phyloP scores from a whole-genome alignment of 2,113 vertebrate genomes.

The Anser brachyrhynchus region DNA sequence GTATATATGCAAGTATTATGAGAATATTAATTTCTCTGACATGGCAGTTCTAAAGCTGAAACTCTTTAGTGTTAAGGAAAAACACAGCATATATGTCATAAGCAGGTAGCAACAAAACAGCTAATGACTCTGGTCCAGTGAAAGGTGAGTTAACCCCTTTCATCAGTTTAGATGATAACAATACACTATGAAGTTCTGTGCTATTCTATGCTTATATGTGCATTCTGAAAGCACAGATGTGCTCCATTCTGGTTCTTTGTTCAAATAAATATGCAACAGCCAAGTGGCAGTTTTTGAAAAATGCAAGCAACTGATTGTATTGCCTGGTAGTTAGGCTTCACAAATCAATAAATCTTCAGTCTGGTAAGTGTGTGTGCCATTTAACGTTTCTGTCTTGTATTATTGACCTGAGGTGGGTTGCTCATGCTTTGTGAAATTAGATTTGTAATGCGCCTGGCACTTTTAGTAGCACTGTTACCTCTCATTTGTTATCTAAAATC shows the following conservation, averaged over 20 bases:
- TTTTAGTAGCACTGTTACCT: neutral
- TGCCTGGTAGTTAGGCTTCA: neutral
- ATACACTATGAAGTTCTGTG: neutral
- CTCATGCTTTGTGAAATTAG: neutral
- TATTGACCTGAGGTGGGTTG: neutral
- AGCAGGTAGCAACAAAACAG: neutral
- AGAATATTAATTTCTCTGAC: neutral
- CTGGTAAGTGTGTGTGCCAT: neutral
- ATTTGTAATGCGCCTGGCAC: neutral
- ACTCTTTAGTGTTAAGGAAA: neutral
- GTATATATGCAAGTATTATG: neutral
- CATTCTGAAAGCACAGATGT: neutral
- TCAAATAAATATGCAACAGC: neutral
- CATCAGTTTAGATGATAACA: neutral
- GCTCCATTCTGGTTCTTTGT: neutral
- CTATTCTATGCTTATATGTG: neutral
- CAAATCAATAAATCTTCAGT: neutral
- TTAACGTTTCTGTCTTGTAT: neutral
- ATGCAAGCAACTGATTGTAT: neutral
- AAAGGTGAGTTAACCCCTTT: neutral
- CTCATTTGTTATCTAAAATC: slow-evolving; percentile 1
- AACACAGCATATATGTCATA: neutral
- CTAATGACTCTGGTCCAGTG: neutral
- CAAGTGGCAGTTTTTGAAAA: neutral
- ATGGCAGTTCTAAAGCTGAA: neutral